A percentile compares a stretch with the other conserved stretches of the same genome.
These are phyloP conservation scores for Noturus placidus DNA, from an alignment of 2,113 vertebrate species.

Conservation along the genomic window DNA sequence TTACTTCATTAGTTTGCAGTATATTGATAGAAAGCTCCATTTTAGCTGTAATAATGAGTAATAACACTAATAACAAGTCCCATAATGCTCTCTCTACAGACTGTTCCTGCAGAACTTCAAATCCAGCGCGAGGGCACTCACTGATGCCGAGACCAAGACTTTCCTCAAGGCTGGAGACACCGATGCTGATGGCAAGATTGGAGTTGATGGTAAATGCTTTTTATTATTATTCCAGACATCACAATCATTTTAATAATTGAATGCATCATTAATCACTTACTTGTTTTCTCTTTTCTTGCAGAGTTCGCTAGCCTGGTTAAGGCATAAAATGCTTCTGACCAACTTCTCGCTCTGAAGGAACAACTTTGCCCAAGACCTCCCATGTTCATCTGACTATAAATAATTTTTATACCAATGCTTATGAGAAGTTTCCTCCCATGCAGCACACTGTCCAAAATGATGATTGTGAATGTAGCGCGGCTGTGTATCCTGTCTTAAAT, in stretches of 20 bases:
- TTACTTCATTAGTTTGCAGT: background rate
- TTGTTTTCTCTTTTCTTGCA: constrained; percentile 53
- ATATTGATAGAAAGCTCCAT: too few relatives aligned
- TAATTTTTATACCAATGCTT: constrained; percentile 79
- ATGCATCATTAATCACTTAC: background rate
- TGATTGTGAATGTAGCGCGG: constrained; percentile 76
- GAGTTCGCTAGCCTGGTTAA: constrained; percentile 78
- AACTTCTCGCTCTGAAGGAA: constrained; percentile 73
- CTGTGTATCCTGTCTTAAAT: constrained; percentile 80
- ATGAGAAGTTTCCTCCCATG: constrained; percentile 70
- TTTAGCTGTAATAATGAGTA: background rate
- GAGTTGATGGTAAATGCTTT: constrained; percentile 67
- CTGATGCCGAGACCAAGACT: constrained; percentile 69
- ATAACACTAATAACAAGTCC: background rate
- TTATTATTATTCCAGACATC: background rate
- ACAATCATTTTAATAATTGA: background rate
- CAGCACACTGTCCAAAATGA: constrained; percentile 75
- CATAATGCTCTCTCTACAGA: constrained; percentile 55
- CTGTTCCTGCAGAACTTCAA: constrained; percentile 79
- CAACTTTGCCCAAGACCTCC: constrained; percentile 71
- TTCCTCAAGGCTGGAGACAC: constrained; percentile 76
- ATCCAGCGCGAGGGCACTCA: constrained; percentile 67
- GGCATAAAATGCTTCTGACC: constrained; percentile 70
- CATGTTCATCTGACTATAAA: constrained; percentile 74
- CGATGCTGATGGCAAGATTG: constrained; percentile 80